These are phyloP conservation scores for Bothrops jararaca DNA, from an alignment of 2,113 vertebrate species.

Conservation along the genomic window DNA sequence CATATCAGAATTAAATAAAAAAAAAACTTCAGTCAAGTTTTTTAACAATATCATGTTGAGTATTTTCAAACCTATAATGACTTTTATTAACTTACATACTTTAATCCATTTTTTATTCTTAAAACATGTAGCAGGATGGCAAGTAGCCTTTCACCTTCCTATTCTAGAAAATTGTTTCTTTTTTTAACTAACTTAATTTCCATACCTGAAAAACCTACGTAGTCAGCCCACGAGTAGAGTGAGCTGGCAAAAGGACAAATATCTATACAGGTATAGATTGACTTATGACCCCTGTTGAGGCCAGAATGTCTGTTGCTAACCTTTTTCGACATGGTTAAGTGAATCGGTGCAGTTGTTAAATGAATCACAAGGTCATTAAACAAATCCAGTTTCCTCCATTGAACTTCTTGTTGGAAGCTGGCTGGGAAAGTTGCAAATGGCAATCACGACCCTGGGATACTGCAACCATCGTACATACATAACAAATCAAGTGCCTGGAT, in stretches of 20 bases:
- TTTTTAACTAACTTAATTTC: not conserved
- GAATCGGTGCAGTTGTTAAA: too few relatives aligned
- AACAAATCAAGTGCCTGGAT: not conserved
- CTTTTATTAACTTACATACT: not conserved
- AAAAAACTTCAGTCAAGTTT: not conserved
- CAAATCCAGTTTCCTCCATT: not conserved
- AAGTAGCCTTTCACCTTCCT: not conserved
- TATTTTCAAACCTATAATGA: not conserved
- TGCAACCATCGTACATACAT: not conserved
- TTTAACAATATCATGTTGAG: not conserved
- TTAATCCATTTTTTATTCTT: not conserved
- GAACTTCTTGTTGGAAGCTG: not conserved
- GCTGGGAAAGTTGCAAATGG: not conserved
- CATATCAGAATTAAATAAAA: not conserved
- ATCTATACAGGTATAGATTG: not conserved
- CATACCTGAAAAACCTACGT: not conserved
- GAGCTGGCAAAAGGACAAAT: not conserved
- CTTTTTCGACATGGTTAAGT: not conserved
- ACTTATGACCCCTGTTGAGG: not conserved
- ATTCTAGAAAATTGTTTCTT: not conserved
- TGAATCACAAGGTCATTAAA: not conserved
- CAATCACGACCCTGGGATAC: not conserved
- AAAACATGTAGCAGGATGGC: not conserved
- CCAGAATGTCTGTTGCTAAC: not conserved
- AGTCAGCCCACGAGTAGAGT: not conserved